Percentiles rank a stretch among this genome's conserved stretches.
These are phyloP conservation scores for Chauna torquata DNA, from an alignment of 2,113 vertebrate genomes.

Conservation along the genomic window DNA sequence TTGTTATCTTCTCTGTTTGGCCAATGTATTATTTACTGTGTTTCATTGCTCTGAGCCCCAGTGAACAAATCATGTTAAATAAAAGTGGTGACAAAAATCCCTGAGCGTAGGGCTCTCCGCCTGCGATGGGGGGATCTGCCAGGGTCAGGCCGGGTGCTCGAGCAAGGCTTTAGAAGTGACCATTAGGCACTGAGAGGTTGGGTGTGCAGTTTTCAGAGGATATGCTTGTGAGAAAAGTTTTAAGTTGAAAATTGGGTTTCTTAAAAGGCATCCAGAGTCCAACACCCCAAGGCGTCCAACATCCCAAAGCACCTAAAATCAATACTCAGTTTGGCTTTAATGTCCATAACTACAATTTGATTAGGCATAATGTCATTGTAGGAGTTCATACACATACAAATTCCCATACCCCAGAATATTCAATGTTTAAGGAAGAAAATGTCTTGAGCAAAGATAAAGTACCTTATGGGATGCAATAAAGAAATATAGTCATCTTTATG, in stretches of 20 bases:
- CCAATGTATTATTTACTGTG: slow-evolving; percentile 51
- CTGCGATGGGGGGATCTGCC: neutral
- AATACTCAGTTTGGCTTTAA: neutral
- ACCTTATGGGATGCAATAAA: slow-evolving; percentile 25
- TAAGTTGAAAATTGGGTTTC: neutral
- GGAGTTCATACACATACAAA: neutral
- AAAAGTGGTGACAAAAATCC: neutral
- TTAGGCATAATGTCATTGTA: neutral
- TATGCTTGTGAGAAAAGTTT: neutral
- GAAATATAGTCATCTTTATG: neutral
- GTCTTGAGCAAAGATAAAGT: slow-evolving; percentile 8
- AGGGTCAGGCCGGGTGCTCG: neutral
- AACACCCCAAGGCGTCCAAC: neutral
- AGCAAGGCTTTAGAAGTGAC: neutral
- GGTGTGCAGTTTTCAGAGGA: neutral
- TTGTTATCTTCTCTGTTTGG: slow-evolving; percentile 71
- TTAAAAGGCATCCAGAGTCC: neutral
- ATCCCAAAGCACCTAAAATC: neutral
- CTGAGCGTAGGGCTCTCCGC: neutral
- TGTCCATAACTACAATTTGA: neutral
- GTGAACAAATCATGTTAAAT: slow-evolving; percentile 23
- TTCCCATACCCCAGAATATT: neutral
- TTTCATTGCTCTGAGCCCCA: slow-evolving; percentile 14
- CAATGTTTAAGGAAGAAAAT: neutral
- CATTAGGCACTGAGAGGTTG: neutral